Conservation (phyloP, 2,888 invertebrate genomes). For the Caenorhabditis drosophilae region DNA sequence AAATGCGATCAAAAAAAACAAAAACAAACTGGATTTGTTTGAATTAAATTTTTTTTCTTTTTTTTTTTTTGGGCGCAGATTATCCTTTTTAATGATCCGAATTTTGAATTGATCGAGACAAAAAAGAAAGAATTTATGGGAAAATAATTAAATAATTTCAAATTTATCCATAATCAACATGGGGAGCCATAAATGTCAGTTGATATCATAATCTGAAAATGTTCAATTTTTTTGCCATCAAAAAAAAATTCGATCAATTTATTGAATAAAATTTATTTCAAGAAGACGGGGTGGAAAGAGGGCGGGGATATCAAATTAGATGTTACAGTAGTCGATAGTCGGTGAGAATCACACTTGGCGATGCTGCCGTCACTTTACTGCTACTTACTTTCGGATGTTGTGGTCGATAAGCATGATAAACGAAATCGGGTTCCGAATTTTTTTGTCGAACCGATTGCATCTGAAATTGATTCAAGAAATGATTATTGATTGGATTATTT, state of each 20-base stretch:
- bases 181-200: constrained; percentile 36
- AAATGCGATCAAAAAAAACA: too few relatives aligned
- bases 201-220: constrained; percentile 34
- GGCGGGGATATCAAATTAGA: constrained; percentile 2
- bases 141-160: too few relatives aligned
- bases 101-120: too few relatives aligned
- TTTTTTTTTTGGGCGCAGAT: too few relatives aligned
- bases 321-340: constrained; percentile 16
- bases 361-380: constrained; percentile 5
- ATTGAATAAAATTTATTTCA: constrained; percentile 20
- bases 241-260: background rate
- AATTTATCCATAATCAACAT: constrained; percentile 15
- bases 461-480: constrained; percentile 3
- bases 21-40: too few relatives aligned
- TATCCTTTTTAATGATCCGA: too few relatives aligned
- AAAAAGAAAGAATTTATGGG: too few relatives aligned
- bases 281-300: constrained; percentile 3
- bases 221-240: background rate
- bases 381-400: constrained; percentile 37
- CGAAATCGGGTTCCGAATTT: constrained; percentile 37
- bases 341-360: constrained; percentile 25
- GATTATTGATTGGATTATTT: background rate
- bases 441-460: constrained; percentile 34
- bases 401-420: constrained; percentile 37
- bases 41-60: too few relatives aligned